phyloP scores from a whole-genome alignment of 2,888 invertebrate genomes.

The Nephrotoma appendiculata region DNA sequence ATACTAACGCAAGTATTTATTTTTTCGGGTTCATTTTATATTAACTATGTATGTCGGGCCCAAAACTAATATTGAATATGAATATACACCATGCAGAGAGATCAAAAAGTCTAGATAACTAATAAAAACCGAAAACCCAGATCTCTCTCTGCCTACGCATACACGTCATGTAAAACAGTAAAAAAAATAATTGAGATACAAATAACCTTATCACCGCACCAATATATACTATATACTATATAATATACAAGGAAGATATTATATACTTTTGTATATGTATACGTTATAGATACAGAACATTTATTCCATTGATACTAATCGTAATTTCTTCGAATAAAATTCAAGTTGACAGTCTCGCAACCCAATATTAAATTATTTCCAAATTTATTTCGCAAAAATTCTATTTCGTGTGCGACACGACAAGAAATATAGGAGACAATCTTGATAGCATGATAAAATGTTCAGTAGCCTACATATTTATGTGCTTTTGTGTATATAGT shows the following conservation, averaged over 20 bases:
- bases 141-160: background rate
- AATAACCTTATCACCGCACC: background rate
- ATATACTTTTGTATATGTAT: background rate
- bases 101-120: background rate
- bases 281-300: background rate
- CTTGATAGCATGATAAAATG: background rate
- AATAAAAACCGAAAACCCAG: background rate
- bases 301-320: background rate
- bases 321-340: background rate
- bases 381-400: background rate
- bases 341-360: background rate
- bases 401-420: background rate
- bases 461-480: background rate
- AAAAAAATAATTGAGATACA: background rate
- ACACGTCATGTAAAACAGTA: background rate
- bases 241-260: background rate
- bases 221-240: no score
- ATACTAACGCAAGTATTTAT: background rate
- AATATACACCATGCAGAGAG: background rate
- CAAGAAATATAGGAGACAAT: background rate
- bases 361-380: background rate
- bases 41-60: background rate
- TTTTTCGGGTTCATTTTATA: background rate
- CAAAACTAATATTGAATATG: background rate
- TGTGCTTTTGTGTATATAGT: background rate